Evolutionary conservation across 1,140 invertebrate species (phyloP).

Genomic region (Nasonia giraulti): DNA sequence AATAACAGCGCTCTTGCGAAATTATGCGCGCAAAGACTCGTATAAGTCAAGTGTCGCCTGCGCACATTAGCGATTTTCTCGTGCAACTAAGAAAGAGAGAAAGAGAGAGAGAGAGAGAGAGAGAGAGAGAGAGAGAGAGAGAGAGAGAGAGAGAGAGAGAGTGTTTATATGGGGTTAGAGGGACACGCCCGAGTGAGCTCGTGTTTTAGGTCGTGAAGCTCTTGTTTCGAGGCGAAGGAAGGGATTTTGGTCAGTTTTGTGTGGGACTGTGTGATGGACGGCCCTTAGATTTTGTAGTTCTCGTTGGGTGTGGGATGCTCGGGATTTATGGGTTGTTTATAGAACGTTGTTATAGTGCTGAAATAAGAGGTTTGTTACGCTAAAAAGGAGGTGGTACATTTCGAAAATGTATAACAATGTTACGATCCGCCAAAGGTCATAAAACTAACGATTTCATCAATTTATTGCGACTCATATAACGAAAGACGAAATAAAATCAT

Average conservation of each 20-base stretch:
- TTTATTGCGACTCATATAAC: neutral
- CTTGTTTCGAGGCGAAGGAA: neutral
- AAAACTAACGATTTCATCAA: constrained; percentile 4
- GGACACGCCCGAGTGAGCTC: neutral
- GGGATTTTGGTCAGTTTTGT: neutral
- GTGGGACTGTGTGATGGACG: neutral
- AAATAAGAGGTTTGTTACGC: neutral
- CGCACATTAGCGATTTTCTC: neutral
- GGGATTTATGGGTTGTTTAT: neutral
- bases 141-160: too few species aligned
- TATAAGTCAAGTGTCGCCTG: neutral
- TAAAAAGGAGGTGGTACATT: too few species aligned
- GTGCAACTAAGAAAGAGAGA: neutral
- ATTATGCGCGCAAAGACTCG: constrained; percentile 12
- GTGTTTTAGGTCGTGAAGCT: neutral
- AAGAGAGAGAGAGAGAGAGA: too few species aligned
- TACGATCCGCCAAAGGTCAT: neutral
- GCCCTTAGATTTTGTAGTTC: neutral
- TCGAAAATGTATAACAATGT: neutral
- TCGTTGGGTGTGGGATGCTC: neutral
- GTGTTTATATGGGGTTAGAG: neutral
- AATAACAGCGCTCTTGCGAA: constrained; percentile 29
- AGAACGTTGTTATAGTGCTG: neutral
- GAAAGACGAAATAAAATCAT: neutral
- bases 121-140: too few species aligned